Base-by-base conservation (phyloP, 2,888 invertebrate species). In the Dolomedes plantarius region DNA sequence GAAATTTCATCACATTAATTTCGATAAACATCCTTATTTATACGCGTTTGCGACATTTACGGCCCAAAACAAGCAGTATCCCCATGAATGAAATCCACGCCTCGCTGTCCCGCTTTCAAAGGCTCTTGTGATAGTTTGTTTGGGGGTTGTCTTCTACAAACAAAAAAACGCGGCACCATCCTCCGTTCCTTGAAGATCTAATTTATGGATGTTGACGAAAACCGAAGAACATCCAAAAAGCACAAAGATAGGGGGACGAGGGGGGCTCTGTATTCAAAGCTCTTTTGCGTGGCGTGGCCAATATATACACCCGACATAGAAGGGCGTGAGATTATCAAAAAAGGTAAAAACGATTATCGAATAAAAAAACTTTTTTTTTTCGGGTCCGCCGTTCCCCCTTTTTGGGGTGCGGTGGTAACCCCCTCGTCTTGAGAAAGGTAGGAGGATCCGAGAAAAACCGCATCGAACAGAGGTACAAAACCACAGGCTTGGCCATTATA, bases 201-300 rank as follows among this genome's bases (percentile, higher is more conserved):
- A 83, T 83, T 83, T 83, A 83, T 83, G 82, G 82, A 83, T 83
- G 82, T 83, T 83, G 82, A 83, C 82, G 76, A 82, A 76, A 81
- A 82, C 82, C 62, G 29, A 69, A 36, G 46, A 62, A 41, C 39
- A 75, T 64, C 69, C 36, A 69, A 46, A 62, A 27, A 75, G 74
- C 56, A 81, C 67, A n/a, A 46, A n/a, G n/a, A n/a, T n/a, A n/a
- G n/a, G n/a, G n/a, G n/a, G n/a, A n/a, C n/a, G 36, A 39, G 46
- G 41, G 16, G 27, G 50, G 50, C 19, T 46, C 31, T 28, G n/a
- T 67, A 68, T 36, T 46, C 71, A 72, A 31, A 32, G 74, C 27
- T 32, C 46, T 31, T 65, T 74, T 56, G 41, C 74, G 69, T 69
- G 75, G 80, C 50, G 46, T 67, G 65, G 62, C 80, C 46, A 79